phyloP scores from a whole-genome alignment of 2,888 invertebrate species.

The Amorpha juglandis region DNA sequence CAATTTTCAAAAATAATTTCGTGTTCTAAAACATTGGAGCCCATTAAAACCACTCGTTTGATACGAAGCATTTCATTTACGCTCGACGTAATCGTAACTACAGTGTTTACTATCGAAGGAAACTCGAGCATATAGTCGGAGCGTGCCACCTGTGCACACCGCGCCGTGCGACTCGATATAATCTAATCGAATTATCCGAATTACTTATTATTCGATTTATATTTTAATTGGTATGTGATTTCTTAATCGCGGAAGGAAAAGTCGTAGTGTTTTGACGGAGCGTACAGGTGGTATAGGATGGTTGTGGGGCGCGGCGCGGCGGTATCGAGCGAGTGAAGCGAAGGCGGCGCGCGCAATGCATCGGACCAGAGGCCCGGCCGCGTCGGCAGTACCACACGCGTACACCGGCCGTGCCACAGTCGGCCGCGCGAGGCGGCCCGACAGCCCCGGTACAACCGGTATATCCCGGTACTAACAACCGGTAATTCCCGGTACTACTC shows the following conservation, averaged over 20 bases:
- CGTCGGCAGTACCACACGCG: constrained; percentile 41
- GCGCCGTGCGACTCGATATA: background rate
- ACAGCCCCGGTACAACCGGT: constrained; percentile 50
- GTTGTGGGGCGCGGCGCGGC: constrained; percentile 71
- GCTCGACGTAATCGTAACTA: background rate
- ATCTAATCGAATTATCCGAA: background rate
- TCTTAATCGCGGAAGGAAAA: constrained; percentile 43
- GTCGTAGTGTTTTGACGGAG: constrained; percentile 77
- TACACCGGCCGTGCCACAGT: constrained; percentile 34
- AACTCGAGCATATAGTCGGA: background rate
- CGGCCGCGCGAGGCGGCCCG: constrained; percentile 62
- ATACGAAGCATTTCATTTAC: background rate
- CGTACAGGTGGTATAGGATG: constrained; percentile 77
- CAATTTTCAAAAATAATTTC: background rate
- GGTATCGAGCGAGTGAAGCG: constrained; percentile 62
- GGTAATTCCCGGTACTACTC: constrained; percentile 25
- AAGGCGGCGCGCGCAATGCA: constrained; percentile 71
- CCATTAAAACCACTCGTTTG: background rate
- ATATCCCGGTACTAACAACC: constrained; percentile 37
- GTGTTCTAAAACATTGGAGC: background rate
- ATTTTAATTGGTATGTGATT: constrained; percentile 10
- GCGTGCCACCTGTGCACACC: background rate
- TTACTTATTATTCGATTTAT: background rate
- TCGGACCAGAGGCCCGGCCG: constrained; percentile 64
- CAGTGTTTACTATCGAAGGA: background rate